A percentile compares a stretch with the other conserved stretches of the same genome.
These are phyloP conservation scores for Entomobrya multifasciata DNA, from an alignment of 2,888 invertebrate genomes.

Conservation along the genomic window DNA sequence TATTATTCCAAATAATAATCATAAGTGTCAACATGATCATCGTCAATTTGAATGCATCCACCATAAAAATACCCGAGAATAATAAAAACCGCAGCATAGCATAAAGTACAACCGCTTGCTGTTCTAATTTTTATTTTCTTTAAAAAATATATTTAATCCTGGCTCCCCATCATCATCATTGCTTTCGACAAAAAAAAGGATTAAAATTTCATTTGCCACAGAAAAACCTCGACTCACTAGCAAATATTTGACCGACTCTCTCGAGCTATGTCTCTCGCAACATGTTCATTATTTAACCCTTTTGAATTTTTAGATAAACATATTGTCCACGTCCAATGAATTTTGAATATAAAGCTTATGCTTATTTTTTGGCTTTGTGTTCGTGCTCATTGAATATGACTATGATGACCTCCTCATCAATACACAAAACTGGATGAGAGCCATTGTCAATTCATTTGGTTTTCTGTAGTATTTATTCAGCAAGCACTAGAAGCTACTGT, in stretches of 20 bases:
- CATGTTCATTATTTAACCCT: constrained; percentile 50
- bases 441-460: constrained; percentile 26
- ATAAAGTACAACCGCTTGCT: neutral
- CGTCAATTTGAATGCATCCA: constrained; percentile 56
- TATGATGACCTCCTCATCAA: constrained; percentile 48
- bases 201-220: constrained; percentile 65
- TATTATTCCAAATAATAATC: constrained; percentile 59
- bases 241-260: constrained; percentile 50
- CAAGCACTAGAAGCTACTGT: constrained; percentile 29
- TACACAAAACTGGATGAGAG: constrained; percentile 8
- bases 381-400: neutral
- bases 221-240: neutral
- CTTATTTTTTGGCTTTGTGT: neutral
- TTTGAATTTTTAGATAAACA: constrained; percentile 62
- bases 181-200: constrained; percentile 24
- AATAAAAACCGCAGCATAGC: neutral
- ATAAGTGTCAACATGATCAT: constrained; percentile 70
- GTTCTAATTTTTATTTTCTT: constrained; percentile 6
- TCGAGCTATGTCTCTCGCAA: too few relatives aligned
- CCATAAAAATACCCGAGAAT: neutral
- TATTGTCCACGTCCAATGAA: constrained; percentile 64
- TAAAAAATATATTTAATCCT: constrained; percentile 28
- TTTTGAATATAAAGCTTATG: constrained; percentile 41
- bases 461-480: constrained; percentile 37
- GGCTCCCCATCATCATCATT: neutral